phyloP scores from a whole-genome alignment of 2,113 vertebrate genomes.

The Helogale parvula region DNA sequence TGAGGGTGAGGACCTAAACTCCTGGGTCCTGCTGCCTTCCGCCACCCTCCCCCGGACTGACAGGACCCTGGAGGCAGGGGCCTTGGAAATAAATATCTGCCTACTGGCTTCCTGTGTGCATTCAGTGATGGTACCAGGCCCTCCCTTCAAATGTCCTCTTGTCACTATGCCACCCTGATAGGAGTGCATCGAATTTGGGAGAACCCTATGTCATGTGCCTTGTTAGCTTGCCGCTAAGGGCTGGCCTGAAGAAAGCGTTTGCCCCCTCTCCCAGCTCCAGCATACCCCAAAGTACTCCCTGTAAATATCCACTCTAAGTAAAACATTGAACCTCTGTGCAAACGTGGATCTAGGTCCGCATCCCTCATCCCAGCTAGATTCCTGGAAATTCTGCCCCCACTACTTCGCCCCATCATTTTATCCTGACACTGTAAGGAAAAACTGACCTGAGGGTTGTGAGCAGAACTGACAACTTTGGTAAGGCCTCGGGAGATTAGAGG shows the following conservation, averaged over 20 bases:
- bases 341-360: background rate
- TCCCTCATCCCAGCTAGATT: background rate
- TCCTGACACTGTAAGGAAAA: background rate
- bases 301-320: background rate
- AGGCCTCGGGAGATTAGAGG: background rate
- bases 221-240: constrained; percentile 8
- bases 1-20: background rate
- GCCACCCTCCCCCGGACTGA: background rate
- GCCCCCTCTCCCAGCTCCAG: background rate
- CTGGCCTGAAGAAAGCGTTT: background rate
- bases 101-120: constrained; percentile 49
- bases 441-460: background rate
- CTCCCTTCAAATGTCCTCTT: background rate
- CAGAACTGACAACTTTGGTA: background rate
- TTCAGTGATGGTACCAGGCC: background rate
- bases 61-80: constrained; percentile 33
- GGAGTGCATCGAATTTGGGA: background rate
- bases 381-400: background rate
- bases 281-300: background rate
- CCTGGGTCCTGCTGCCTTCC: background rate
- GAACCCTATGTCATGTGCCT: background rate
- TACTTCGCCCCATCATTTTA: background rate
- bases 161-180: background rate
- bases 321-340: background rate
- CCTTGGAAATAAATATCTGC: constrained; percentile 76